Base-by-base conservation (phyloP, 1,140 invertebrate genomes). In the Trachymyrmex cornetzi region DNA sequence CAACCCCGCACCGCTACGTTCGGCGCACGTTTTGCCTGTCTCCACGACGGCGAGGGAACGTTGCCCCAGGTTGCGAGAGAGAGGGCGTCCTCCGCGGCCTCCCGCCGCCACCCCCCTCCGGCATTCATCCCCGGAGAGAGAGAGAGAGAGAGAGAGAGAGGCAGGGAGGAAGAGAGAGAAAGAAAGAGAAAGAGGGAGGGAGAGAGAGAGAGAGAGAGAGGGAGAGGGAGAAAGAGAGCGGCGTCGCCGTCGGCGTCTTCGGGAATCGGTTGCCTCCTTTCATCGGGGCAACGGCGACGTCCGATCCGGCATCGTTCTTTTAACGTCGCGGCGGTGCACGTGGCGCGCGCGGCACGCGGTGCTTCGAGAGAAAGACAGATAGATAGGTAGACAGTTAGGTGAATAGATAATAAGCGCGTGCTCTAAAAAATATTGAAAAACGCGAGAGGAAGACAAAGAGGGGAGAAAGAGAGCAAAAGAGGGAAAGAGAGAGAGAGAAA, bases 1-100 rank as follows among this genome's bases (percentile, higher is more conserved):
- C 88, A 90, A 90, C 89, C 90, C 87, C 91, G 91, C 92, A 93
- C 93, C 91, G 89, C 64, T 81, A 84, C 80, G 89, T 87, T 89
- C 88, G 89, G 88, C 88, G 88, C 89, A 89, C 89, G 89, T 89
- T 90, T 85, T 80, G 80, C 86, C 88, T 89, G 85, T 88, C 88
- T 84, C 77, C 69, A 89, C 89, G 85, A 87, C 72, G 61, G 79
- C 87, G 82, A 85, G 61, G 82, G 59, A 85, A 85, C 74, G 82
- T 77, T 79, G 82, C 59, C 30, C 48, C 82, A 77, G 63, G 74
- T 85, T 85, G 72, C 82, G 82, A 84, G 48, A 88, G 55, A 90
- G 88, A 86, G 87, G 86, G 89, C 86, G 87, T 85, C 86, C 75
- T 77, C n/a, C 63, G 87, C 71, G 86, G 86, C 59, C 59, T 63